phyloP scores from a whole-genome alignment of 2,797 vertebrate species.

The Liparis tanakae region DNA sequence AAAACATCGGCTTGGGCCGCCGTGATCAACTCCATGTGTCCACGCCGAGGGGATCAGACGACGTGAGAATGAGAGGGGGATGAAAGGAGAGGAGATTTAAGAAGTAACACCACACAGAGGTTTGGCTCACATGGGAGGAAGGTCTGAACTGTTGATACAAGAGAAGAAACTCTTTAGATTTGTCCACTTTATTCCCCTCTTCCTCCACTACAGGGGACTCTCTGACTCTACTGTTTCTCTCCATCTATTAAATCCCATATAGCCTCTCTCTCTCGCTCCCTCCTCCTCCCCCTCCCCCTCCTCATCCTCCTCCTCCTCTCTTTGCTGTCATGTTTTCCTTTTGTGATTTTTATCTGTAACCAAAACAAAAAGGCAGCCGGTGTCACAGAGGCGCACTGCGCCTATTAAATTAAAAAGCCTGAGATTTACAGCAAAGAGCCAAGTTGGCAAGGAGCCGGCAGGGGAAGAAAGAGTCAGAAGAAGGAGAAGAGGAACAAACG shows the following conservation, averaged over 20 bases:
- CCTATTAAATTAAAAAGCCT: slow-evolving; percentile 56
- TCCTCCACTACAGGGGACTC: slow-evolving; percentile 43
- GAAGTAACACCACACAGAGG: slow-evolving; percentile 13
- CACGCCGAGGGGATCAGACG: slow-evolving; percentile 77
- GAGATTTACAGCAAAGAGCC: slow-evolving; percentile 53
- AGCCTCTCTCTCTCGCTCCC: slow-evolving; percentile 27
- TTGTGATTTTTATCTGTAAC: slow-evolving; percentile 75
- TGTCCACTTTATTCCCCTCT: slow-evolving; percentile 31
- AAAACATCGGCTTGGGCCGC: slow-evolving; percentile 85
- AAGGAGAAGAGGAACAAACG: not conserved
- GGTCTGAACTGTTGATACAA: slow-evolving; percentile 6
- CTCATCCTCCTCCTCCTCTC: slow-evolving; percentile 11
- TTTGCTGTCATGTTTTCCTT: slow-evolving; percentile 63
- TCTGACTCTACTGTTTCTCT: slow-evolving; percentile 40
- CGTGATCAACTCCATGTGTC: slow-evolving; percentile 89
- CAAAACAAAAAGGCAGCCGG: slow-evolving; percentile 76
- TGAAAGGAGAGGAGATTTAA: not conserved
- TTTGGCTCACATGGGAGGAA: not conserved
- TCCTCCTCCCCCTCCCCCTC: too few relatives aligned
- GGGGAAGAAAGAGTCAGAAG: not conserved
- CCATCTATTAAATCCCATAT: slow-evolving; percentile 24
- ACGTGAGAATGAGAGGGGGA: slow-evolving; percentile 52
- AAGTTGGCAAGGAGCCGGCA: slow-evolving; percentile 23
- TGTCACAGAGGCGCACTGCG: slow-evolving; percentile 59
- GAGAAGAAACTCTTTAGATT: slow-evolving; percentile 42